These are phyloP conservation scores for Spodoptera litura DNA, from an alignment of 1,140 invertebrate species.

Conservation along the genomic window DNA sequence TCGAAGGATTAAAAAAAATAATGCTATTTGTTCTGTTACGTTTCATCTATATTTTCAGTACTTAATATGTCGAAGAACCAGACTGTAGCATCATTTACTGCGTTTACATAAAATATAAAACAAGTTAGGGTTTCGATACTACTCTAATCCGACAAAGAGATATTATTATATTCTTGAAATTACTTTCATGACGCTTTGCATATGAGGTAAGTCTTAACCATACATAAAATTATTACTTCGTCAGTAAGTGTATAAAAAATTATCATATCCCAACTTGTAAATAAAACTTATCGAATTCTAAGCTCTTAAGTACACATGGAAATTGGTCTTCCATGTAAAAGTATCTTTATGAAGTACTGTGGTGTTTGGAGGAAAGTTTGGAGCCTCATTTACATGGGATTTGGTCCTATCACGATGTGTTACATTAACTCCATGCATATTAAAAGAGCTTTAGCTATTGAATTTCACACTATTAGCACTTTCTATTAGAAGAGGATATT, in stretches of 20 bases:
- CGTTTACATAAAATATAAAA: no score
- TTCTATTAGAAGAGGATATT: slow-evolving; percentile 9
- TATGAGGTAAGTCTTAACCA: no score
- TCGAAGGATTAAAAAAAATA: no score
- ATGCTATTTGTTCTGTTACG: neutral
- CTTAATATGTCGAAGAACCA: no score
- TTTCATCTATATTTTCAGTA: no score
- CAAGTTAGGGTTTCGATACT: no score
- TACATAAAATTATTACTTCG: no score
- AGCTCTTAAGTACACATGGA: neutral
- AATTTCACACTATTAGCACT: slow-evolving; percentile 33
- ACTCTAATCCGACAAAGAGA: no score
- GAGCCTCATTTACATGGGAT: slow-evolving; percentile 34
- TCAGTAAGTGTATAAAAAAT: no score
- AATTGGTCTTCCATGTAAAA: neutral
- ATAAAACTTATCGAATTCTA: slow-evolving; percentile 17
- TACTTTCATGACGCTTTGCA: no score
- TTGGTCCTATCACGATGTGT: slow-evolving; percentile 27
- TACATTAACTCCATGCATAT: slow-evolving; percentile 30
- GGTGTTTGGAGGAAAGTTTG: slow-evolving; percentile 8
- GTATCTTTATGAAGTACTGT: slow-evolving; percentile 29
- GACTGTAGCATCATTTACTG: no score
- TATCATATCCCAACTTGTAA: neutral
- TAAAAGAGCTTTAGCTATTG: slow-evolving; percentile 37
- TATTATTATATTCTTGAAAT: no score